phyloP scores from a whole-genome alignment of 2,113 vertebrate species.

The Tetrao urogallus region DNA sequence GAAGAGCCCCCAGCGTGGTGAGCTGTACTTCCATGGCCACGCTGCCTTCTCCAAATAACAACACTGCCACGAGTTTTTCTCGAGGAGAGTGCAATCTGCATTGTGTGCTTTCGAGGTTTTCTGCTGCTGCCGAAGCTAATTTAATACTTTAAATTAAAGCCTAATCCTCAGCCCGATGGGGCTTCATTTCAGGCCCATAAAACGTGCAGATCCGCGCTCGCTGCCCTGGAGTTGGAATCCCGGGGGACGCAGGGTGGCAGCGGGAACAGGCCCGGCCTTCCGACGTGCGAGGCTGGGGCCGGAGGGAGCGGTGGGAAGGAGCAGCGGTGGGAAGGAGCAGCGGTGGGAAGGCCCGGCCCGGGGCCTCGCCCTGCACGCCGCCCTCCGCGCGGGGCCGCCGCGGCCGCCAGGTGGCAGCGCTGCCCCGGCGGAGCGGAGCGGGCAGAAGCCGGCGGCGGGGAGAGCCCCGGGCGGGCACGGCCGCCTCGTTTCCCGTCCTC shows the following conservation, averaged over 20 bases:
- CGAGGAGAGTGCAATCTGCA: constrained; percentile 29
- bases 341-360: too few relatives aligned
- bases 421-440: neutral
- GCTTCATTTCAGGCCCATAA: constrained; percentile 25
- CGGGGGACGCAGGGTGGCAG: neutral
- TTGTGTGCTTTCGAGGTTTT: constrained; percentile 27
- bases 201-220: neutral
- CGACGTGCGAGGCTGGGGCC: too few relatives aligned
- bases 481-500: too few relatives aligned
- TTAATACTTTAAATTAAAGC: constrained; percentile 35
- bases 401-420: constrained; percentile 46
- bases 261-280: too few relatives aligned
- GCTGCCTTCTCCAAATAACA: constrained; percentile 12
- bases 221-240: neutral
- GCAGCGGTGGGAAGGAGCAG: too few relatives aligned
- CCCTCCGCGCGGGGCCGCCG: too few relatives aligned
- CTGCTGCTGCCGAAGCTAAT: constrained; percentile 19
- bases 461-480: too few relatives aligned
- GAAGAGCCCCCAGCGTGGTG: constrained; percentile 2
- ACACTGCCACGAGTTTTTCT: neutral
- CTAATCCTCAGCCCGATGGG: constrained; percentile 13
- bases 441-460: neutral
- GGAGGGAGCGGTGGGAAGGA: too few relatives aligned
- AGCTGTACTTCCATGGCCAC: constrained; percentile 15
- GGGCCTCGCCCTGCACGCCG: neutral